These are phyloP conservation scores for Cremastinae sp. DNA, from an alignment of 2,888 invertebrate species.

Conservation along the genomic window DNA sequence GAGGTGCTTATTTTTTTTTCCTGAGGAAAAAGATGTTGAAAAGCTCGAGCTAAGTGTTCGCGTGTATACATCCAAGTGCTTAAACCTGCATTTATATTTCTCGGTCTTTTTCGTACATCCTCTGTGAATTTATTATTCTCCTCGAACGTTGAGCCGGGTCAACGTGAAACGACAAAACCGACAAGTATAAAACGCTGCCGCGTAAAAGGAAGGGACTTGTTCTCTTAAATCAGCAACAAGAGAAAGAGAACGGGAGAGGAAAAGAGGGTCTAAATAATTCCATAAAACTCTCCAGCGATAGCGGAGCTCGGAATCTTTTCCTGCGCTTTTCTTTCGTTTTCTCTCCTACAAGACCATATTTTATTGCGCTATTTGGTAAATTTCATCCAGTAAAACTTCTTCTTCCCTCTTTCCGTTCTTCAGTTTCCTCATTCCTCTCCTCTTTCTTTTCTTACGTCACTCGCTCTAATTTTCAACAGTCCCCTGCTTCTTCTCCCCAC, in stretches of 20 bases:
- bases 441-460: constrained; percentile 3
- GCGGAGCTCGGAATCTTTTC: constrained; percentile 20
- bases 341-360: constrained; percentile 18
- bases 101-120: background rate
- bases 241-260: background rate
- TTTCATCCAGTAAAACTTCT: constrained; percentile 41
- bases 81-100: constrained; percentile 15
- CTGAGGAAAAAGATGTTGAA: no score
- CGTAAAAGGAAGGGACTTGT: constrained; percentile 13
- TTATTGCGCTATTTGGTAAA: constrained; percentile 47
- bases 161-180: constrained; percentile 21
- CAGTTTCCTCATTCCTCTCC: constrained; percentile 1
- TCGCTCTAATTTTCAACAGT: constrained; percentile 6
- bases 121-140: constrained; percentile 27
- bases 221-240: constrained; percentile 46
- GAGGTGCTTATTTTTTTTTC: no score
- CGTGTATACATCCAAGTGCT: constrained; percentile 3
- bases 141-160: constrained; percentile 10
- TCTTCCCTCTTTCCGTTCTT: constrained; percentile 23
- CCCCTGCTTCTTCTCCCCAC: constrained; percentile 19
- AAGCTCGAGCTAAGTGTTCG: background rate
- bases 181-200: constrained; percentile 21
- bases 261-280: constrained; percentile 35
- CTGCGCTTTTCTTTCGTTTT: background rate
- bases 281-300: constrained; percentile 17